Conservation (phyloP, 2,888 invertebrate species). For the Andricus curvator region DNA sequence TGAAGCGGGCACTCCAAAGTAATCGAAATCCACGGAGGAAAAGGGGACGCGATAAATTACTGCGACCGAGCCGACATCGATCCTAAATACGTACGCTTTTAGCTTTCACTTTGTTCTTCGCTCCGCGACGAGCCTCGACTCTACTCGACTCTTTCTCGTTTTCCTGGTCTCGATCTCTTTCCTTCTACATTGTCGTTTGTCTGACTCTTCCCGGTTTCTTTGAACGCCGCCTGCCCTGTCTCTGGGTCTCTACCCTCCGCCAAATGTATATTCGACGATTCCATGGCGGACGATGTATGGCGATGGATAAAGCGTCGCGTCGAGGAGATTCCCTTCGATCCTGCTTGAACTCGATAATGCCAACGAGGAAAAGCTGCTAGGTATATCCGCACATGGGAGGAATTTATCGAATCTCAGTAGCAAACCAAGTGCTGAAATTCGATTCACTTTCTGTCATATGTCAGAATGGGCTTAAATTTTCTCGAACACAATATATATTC, state of each 20-base stretch:
- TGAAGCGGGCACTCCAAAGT: constrained; percentile 63
- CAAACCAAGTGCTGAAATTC: constrained; percentile 48
- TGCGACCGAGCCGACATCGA: constrained; percentile 60
- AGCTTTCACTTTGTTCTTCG: constrained; percentile 58
- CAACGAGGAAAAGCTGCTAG: constrained; percentile 42
- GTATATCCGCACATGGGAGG: constrained; percentile 50
- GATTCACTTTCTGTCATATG: constrained; percentile 39
- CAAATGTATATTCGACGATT: constrained; percentile 54
- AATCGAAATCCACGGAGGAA: constrained; percentile 68
- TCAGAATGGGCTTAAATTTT: background rate
- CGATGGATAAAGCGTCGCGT: constrained; percentile 59
- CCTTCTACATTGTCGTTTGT: constrained; percentile 28
- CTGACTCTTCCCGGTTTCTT: background rate
- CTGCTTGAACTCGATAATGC: constrained; percentile 59
- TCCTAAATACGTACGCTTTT: constrained; percentile 65
- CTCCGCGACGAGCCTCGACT: constrained; percentile 47
- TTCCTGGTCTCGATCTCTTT: constrained; percentile 42
- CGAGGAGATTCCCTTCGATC: constrained; percentile 54
- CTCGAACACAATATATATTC: background rate
- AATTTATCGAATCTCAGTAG: constrained; percentile 50
- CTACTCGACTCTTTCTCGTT: constrained; percentile 43
- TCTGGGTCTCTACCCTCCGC: background rate
- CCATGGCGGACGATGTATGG: constrained; percentile 55
- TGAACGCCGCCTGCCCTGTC: background rate
- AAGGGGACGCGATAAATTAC: constrained; percentile 67